Conservation (phyloP, 2,113 vertebrate species). For the mouse (Mus musculus) region GRCm39 chr1:47471501-47472000, state of each 20-base stretch:
- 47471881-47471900: neutral
- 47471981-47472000: neutral
- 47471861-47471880: neutral
- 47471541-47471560: constrained; percentile 65
- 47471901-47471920: neutral
- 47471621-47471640: constrained; percentile 46
- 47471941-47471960: neutral
- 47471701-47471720: too few species aligned
- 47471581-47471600: constrained; percentile 52
- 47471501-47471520: constrained; percentile 48
- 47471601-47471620: constrained; percentile 62
- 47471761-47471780: neutral
- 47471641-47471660: constrained; percentile 48
- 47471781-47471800: constrained; percentile 1
- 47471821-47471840: constrained; percentile 42
- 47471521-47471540: constrained; percentile 35
- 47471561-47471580: constrained; percentile 55
- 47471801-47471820: constrained; percentile 20
- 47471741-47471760: neutral
- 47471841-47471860: constrained; percentile 1
- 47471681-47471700: neutral
- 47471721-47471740: too few species aligned
- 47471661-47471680: constrained; percentile 50
- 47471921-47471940: neutral
- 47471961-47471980: neutral